These are phyloP conservation scores for Vulpes lagopus DNA, from an alignment of 2,113 vertebrate species.

Conservation along the genomic window DNA sequence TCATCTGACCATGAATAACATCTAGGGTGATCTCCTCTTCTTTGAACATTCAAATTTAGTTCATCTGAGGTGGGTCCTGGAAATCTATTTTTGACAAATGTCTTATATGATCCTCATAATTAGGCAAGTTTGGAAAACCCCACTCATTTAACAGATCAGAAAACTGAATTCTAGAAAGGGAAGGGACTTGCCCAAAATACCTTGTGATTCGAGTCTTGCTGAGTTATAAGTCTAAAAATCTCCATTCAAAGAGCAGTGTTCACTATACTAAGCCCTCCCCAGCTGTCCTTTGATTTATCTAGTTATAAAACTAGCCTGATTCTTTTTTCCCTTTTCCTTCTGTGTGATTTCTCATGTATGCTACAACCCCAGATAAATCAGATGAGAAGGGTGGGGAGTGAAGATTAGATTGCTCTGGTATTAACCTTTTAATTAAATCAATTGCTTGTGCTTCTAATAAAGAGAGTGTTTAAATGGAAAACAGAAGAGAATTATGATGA, in stretches of 20 bases:
- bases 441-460: constrained; percentile 47
- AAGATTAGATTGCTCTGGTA: constrained; percentile 55
- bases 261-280: background rate
- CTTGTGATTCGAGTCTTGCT: background rate
- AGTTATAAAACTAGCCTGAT: background rate
- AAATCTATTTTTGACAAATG: background rate
- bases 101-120: background rate
- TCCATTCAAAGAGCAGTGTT: background rate
- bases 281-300: constrained; percentile 54
- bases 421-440: constrained; percentile 75
- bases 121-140: background rate
- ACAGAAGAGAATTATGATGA: background rate
- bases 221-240: constrained; percentile 3
- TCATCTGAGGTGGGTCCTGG: background rate
- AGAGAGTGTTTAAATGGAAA: constrained; percentile 60
- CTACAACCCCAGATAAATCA: constrained; percentile 43
- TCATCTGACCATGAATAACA: background rate
- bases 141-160: background rate
- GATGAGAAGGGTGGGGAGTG: constrained; percentile 20
- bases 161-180: background rate
- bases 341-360: constrained; percentile 19
- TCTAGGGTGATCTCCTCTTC: rapidly evolving
- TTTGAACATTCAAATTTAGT: background rate
- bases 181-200: background rate
- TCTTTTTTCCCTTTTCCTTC: background rate